Conservation (phyloP, 35 echinoderm and acorn worm genomes). For the Chiridota heheva region DNA sequence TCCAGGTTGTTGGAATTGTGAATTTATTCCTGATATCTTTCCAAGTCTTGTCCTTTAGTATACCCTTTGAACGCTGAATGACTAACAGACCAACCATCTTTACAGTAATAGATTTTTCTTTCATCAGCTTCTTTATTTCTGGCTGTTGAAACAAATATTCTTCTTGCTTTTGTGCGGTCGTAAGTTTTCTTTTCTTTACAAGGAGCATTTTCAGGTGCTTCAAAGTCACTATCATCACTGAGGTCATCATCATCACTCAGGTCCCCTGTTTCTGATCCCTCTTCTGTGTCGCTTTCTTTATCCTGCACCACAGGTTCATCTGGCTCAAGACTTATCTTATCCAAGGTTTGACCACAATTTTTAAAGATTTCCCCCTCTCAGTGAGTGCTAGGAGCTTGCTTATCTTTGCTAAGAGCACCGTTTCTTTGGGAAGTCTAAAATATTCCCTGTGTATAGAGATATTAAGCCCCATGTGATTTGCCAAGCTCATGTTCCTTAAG, state of each 20-base stretch:
- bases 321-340: background rate
- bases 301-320: background rate
- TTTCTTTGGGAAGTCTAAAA: constrained; percentile 5
- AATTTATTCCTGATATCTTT: background rate
- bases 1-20: constrained; percentile 28
- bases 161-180: background rate
- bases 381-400: background rate
- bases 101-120: background rate
- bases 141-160: background rate
- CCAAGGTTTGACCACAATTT: background rate
- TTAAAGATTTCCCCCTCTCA: background rate
- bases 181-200: background rate
- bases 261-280: background rate
- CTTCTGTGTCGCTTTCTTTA: background rate
- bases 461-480: constrained; percentile 19
- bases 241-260: background rate
- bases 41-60: background rate
- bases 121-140: background rate
- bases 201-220: background rate
- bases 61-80: background rate
- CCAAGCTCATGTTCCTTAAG: too few relatives aligned
- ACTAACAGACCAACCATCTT: background rate
- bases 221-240: background rate
- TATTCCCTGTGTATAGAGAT: background rate
- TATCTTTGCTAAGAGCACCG: constrained; percentile 1